Evolutionary conservation across 2,888 invertebrate genomes (phyloP).

Genomic region (Biston betularia): DNA sequence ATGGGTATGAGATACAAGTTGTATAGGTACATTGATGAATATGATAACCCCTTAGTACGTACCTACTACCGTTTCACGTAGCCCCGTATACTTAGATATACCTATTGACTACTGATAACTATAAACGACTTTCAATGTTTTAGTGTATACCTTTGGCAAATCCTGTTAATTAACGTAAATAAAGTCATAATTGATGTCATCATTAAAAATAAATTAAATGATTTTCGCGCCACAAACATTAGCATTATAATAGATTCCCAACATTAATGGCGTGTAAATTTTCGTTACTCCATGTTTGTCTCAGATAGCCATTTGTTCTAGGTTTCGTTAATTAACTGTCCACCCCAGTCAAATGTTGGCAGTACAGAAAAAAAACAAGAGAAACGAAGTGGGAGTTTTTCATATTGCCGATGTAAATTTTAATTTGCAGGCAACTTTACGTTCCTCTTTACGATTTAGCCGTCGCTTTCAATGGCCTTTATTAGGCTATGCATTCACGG

Average conservation of each 20-base stretch:
- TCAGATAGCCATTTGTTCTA: conserved; percentile 73
- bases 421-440: conserved; percentile 84
- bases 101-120: too few species aligned
- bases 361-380: conserved; percentile 72
- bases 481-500: conserved; percentile 79
- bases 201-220: not conserved
- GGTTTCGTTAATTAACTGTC: conserved; percentile 81
- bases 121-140: too few species aligned
- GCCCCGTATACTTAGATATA: too few species aligned
- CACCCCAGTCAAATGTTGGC: conserved; percentile 75
- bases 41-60: too few species aligned
- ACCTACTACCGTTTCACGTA: too few species aligned
- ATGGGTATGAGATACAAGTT: too few species aligned
- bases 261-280: conserved; percentile 50
- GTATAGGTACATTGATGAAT: too few species aligned
- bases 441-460: conserved; percentile 83
- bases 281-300: conserved; percentile 62
- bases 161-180: too few species aligned
- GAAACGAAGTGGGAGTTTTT: conserved; percentile 77
- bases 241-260: conserved; percentile 42
- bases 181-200: not conserved
- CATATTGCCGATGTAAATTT: conserved; percentile 85
- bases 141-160: too few species aligned
- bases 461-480: conserved; percentile 78
- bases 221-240: conserved; percentile 18